Conservation (phyloP, 2,888 invertebrate genomes). For the Acholoe squamosa region DNA sequence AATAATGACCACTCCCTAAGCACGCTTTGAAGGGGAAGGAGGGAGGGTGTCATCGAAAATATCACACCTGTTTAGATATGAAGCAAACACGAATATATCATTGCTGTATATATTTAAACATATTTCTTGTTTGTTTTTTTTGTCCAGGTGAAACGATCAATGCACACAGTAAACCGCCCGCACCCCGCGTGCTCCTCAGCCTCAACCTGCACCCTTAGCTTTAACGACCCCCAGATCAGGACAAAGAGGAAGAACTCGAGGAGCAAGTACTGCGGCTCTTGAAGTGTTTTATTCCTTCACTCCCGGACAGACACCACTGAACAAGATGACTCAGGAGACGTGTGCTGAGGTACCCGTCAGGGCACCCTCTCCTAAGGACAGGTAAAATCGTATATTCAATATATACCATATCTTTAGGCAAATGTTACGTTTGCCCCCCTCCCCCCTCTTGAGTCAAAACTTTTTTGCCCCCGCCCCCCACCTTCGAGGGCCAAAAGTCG, state of each 20-base stretch:
- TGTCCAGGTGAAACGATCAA: conserved; percentile 25
- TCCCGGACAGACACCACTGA: conserved; percentile 52
- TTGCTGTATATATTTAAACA: background rate
- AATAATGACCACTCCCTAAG: no score
- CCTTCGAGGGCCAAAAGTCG: no score
- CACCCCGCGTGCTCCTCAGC: background rate
- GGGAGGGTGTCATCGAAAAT: no score
- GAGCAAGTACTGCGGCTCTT: conserved; percentile 68
- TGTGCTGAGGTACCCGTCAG: conserved; percentile 25
- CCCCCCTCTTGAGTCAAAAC: no score
- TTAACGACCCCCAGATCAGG: conserved; percentile 66
- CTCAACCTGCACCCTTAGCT: conserved; percentile 45
- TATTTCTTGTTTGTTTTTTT: background rate
- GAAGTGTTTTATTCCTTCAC: conserved; percentile 40
- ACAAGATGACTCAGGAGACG: conserved; percentile 37
- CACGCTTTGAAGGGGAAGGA: no score
- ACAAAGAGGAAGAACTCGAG: conserved; percentile 65
- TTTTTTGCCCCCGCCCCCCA: no score
- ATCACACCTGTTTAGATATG: no score
- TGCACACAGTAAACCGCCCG: background rate
- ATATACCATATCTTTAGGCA: no score
- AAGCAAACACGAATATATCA: no score
- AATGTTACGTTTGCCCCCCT: no score
- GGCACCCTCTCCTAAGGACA: conserved; percentile 42
- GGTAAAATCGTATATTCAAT: no score